Evolutionary conservation across 2,113 vertebrate genomes (phyloP).

Genomic region (Hypanus sabinus): DNA sequence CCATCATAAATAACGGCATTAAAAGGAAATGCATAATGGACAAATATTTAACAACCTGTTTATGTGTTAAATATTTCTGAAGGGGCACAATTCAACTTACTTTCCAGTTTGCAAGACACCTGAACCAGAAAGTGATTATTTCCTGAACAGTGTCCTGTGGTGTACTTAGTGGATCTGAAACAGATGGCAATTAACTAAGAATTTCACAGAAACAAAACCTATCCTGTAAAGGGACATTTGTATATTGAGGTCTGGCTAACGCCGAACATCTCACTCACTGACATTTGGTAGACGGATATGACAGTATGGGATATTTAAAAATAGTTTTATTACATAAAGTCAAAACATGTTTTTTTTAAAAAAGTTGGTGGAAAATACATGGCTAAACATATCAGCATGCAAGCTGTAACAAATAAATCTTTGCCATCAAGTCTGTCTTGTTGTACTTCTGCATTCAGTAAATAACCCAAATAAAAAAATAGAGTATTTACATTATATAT

Average conservation of each 20-base stretch:
- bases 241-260: constrained; percentile 25
- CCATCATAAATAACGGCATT: neutral
- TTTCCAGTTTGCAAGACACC: constrained; percentile 1
- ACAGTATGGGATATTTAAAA: neutral
- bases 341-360: constrained; percentile 6
- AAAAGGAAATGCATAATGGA: neutral
- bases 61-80: neutral
- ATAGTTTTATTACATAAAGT: constrained; percentile 28
- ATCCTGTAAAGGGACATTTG: neutral
- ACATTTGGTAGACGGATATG: neutral
- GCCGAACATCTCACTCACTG: neutral
- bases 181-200: constrained; percentile 31
- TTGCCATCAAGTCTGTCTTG: constrained; percentile 13
- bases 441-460: constrained; percentile 30
- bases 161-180: neutral
- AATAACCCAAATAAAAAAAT: constrained; percentile 35
- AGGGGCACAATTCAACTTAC: neutral
- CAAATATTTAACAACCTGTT: neutral
- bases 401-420: neutral
- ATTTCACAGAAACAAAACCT: neutral
- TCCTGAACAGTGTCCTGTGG: neutral
- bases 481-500: constrained; percentile 31
- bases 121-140: constrained; percentile 6
- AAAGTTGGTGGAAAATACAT: constrained; percentile 26
- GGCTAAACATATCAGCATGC: constrained; percentile 28